Conservation (phyloP, 2,113 vertebrate genomes). For the Spermophilus dauricus region DNA sequence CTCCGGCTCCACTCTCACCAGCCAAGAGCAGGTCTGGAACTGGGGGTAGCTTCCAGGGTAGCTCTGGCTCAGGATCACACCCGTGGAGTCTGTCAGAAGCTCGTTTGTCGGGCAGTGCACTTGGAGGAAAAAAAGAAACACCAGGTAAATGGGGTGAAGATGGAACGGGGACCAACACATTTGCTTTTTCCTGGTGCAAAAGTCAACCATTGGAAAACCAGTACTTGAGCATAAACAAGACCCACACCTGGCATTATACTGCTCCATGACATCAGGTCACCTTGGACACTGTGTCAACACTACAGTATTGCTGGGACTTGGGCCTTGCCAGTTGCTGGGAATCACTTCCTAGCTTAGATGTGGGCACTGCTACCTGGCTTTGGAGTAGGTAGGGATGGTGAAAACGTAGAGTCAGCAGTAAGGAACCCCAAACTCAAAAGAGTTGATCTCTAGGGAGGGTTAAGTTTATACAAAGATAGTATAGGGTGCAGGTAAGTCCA, state of each 20-base stretch:
- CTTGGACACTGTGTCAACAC: neutral
- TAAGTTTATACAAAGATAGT: neutral
- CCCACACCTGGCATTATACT: neutral
- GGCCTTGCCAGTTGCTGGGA: neutral
- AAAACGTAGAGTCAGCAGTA: neutral
- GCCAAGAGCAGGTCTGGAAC: slow-evolving; percentile 98
- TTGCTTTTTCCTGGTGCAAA: neutral
- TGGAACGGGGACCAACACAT: neutral
- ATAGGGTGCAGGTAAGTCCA: neutral
- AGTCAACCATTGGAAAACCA: neutral
- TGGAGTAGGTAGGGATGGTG: neutral
- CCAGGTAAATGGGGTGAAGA: neutral
- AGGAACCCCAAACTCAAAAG: neutral
- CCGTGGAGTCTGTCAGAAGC: slow-evolving; percentile 94
- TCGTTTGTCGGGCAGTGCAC: slow-evolving; percentile 97
- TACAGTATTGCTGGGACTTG: neutral
- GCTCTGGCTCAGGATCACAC: slow-evolving; percentile 97
- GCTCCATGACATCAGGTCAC: neutral
- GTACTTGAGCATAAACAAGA: neutral
- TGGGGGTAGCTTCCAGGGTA: slow-evolving; percentile 95
- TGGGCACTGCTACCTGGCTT: neutral
- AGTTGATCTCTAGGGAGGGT: neutral
- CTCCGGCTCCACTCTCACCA: slow-evolving; percentile 94
- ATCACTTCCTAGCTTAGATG: neutral
- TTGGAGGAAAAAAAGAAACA: slow-evolving; percentile 75